phyloP scores from a whole-genome alignment of 2,888 invertebrate genomes.

The Tromatobia lineatoria region DNA sequence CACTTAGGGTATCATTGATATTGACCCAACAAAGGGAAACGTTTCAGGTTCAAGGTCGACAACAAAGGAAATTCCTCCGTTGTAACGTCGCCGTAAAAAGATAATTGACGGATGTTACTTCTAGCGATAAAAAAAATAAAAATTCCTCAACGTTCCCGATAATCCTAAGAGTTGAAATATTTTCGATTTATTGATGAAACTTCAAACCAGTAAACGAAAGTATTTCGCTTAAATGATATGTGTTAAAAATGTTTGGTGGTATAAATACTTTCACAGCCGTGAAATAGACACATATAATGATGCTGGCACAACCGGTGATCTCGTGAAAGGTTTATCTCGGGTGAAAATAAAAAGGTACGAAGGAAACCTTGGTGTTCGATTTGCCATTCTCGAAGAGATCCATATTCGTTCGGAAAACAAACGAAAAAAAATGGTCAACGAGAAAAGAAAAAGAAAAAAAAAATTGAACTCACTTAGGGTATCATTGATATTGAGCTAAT shows the following conservation, averaged over 20 bases:
- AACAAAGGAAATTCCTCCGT: too few relatives aligned
- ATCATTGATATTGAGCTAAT: not conserved
- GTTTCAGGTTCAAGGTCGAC: not conserved
- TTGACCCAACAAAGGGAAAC: not conserved
- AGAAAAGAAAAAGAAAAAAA: not conserved
- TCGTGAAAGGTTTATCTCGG: conserved; percentile 51
- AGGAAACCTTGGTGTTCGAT: conserved; percentile 33
- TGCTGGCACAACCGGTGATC: conserved; percentile 2
- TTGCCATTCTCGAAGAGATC: conserved; percentile 15
- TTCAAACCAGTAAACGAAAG: too few relatives aligned
- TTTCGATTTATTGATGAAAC: too few relatives aligned
- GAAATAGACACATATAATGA: too few relatives aligned
- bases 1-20: not conserved
- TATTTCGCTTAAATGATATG: too few relatives aligned
- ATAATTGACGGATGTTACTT: not conserved
- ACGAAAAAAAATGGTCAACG: not conserved
- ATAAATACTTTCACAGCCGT: not conserved
- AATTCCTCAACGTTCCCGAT: too few relatives aligned
- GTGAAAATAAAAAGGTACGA: not conserved
- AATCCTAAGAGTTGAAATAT: too few relatives aligned
- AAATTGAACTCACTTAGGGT: not conserved
- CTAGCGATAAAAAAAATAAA: too few relatives aligned
- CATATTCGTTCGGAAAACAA: not conserved
- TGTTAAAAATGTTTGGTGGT: too few relatives aligned
- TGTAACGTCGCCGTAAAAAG: not conserved